These are phyloP conservation scores for Drosophila atripex DNA, from an alignment of 2,888 invertebrate genomes.

Conservation along the genomic window DNA sequence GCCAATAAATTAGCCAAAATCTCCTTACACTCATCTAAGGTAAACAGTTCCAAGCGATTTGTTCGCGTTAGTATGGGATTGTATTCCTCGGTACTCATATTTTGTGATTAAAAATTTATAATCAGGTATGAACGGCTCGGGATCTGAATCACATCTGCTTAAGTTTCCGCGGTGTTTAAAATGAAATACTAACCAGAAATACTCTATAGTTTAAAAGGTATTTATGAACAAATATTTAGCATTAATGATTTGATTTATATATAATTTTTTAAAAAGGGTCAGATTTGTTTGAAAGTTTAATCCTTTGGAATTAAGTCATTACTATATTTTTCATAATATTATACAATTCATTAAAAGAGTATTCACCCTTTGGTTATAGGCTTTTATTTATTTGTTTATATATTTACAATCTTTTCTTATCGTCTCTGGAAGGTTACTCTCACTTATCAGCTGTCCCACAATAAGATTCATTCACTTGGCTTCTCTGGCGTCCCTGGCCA, in stretches of 20 bases:
- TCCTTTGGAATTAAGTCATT: no score
- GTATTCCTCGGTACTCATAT: conserved; percentile 45
- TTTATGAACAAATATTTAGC: background rate
- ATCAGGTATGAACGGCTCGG: conserved; percentile 1
- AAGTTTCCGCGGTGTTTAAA: background rate
- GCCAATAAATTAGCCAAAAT: conserved; percentile 62
- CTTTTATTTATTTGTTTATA: background rate
- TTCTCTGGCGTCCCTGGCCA: conserved; percentile 12
- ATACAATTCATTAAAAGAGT: conserved; percentile 5
- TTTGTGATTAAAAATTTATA: background rate
- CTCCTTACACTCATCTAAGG: conserved; percentile 58
- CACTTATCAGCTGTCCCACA: conserved; percentile 19
- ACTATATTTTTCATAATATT: no score
- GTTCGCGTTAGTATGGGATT: conserved; percentile 50
- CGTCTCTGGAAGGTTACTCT: background rate
- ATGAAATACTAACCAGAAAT: background rate
- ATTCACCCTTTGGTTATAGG: background rate
- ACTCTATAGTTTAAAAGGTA: conserved; percentile 1
- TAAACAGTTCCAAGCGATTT: conserved; percentile 62
- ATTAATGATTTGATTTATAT: no score
- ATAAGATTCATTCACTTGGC: conserved; percentile 6
- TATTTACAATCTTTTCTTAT: conserved; percentile 36
- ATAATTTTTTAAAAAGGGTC: no score
- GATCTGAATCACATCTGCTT: conserved; percentile 23
- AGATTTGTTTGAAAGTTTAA: no score